A percentile compares a stretch with the other conserved stretches of the same genome.
phyloP scores from a whole-genome alignment of 2,113 vertebrate species.

The Geococcyx californianus region DNA sequence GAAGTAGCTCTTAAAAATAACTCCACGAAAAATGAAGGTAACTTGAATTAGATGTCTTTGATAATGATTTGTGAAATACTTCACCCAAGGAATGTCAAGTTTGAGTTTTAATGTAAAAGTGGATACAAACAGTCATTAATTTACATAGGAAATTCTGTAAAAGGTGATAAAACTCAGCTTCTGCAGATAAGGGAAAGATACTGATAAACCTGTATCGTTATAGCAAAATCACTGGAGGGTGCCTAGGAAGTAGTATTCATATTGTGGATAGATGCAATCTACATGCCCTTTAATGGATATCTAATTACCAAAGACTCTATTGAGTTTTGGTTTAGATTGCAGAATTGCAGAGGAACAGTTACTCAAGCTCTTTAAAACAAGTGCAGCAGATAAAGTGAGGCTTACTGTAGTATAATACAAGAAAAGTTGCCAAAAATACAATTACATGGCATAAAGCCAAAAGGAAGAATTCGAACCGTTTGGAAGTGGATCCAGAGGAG shows the following conservation, averaged over 20 bases:
- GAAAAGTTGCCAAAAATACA: neutral
- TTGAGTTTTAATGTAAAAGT: neutral
- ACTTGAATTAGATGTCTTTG: neutral
- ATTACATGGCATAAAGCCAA: neutral
- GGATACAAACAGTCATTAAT: neutral
- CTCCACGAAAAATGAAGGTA: neutral
- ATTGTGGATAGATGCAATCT: neutral
- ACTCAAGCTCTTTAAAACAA: neutral
- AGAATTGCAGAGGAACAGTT: neutral
- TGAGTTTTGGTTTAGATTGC: neutral
- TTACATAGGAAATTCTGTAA: neutral
- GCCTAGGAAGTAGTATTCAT: neutral
- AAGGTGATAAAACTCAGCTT: neutral
- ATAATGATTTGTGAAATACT: neutral
- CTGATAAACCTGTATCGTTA: neutral
- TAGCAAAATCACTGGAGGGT: neutral
- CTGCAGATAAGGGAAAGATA: neutral
- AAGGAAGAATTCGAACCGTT: neutral
- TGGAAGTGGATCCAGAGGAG: too few relatives aligned
- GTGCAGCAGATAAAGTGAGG: neutral
- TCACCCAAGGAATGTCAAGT: neutral
- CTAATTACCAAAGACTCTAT: neutral
- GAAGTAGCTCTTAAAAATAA: neutral
- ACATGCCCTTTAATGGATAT: neutral
- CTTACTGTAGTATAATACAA: too few relatives aligned